Conservation (phyloP, 2,888 invertebrate genomes). For the Melipona bicolor region DNA sequence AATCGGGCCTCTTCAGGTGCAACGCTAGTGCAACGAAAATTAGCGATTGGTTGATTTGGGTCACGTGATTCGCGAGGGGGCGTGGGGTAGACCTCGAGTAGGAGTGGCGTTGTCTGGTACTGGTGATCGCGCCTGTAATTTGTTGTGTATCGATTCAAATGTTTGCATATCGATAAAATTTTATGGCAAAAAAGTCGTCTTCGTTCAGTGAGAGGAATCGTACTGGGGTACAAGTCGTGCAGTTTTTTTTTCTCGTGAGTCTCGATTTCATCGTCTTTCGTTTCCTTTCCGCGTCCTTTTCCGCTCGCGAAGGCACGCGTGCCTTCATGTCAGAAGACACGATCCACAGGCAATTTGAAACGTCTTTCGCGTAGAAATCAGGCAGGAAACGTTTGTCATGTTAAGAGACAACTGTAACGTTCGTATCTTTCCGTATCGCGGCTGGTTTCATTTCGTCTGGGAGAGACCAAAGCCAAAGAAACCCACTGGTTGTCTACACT, state of each 20-base stretch:
- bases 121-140: no score
- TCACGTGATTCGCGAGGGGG: no score
- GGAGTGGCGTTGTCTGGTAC: no score
- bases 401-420: background rate
- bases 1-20: no score
- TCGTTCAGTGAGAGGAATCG: no score
- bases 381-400: background rate
- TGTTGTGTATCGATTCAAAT: slow-evolving; percentile 6
- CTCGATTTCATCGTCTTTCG: slow-evolving; percentile 4
- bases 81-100: no score
- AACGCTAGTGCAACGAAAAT: no score
- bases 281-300: background rate
- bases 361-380: background rate
- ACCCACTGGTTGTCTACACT: background rate
- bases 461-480: background rate
- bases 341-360: background rate
- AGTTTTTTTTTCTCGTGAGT: background rate
- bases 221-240: no score
- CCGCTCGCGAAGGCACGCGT: background rate
- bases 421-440: background rate
- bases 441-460: background rate
- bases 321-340: background rate
- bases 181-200: no score
- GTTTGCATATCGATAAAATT: background rate
- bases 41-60: no score